Base-by-base conservation (phyloP, 2,797 vertebrate species). In the Mionectes olivaceus region DNA sequence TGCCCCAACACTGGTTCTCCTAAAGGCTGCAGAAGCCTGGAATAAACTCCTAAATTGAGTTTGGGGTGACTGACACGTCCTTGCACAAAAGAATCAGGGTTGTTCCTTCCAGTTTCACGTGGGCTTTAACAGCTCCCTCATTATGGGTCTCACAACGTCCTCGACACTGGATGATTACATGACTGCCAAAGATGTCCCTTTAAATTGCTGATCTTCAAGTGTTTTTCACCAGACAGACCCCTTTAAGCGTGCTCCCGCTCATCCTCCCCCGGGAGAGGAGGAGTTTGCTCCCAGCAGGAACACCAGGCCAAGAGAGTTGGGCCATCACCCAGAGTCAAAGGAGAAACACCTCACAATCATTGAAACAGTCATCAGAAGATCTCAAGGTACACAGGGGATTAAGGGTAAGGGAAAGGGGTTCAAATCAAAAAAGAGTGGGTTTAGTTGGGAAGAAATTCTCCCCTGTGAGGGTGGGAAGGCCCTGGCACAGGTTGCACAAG, bases 51-150 rank as follows among this genome's bases (percentile, higher is more conserved):
- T 22, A 83, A 85, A 5, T 43, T 27, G 67, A 65, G 74, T 25
- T 68, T 12, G 30, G 83, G 3, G 41, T 95, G 97, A 97, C 25
- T 95, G 97, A 97, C 96, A 96, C 41, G 65, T 84, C 88, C 60
- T 86, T 43, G 52, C 53, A 96, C 97, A 96, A 97, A 98, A 63
- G 86, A 80, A 59, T 8, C 25, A 69, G 83, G 90, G 88, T 76
- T 50, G 68, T 70, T 96, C 94, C 94, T 94, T 61, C 76, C 68
- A 90, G 83, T 78, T 90, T 83, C 79, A 85, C 53, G n/a, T 83
- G 96, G 86, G 77, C 89, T 97, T 97, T 95, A 96, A 39, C 21
- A 55, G 78, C 64, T 91, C 71, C 84, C 80, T 89, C 25, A 4
- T 55, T 63, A 61, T 1, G 3, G 68, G 74, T 59, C 67, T 95